Evolutionary conservation across 2,113 vertebrate genomes (phyloP).

Genomic region (Syngnathoides biaculeatus): DNA sequence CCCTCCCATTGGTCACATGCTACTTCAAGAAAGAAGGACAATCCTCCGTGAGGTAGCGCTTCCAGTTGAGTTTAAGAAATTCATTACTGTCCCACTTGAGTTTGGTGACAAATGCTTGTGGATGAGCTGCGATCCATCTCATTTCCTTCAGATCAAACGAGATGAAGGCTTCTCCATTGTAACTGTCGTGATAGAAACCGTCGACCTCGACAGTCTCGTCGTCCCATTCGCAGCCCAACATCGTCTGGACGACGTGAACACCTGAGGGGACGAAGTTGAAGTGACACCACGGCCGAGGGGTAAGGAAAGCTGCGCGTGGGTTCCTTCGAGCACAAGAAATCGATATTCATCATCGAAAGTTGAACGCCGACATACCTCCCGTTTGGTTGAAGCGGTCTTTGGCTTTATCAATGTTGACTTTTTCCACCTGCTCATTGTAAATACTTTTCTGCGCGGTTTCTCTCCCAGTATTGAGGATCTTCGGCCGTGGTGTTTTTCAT

Average conservation of each 20-base stretch:
- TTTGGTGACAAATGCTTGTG: background rate
- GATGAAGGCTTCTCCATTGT: conserved; percentile 53
- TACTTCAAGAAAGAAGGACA: no score
- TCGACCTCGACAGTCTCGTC: accelerated
- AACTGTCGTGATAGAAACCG: accelerated
- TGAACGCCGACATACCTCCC: conserved; percentile 45
- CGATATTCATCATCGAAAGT: no score
- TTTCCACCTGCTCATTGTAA: accelerated
- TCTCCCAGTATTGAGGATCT: conserved; percentile 4
- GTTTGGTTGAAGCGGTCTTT: conserved; percentile 47
- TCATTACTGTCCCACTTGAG: background rate
- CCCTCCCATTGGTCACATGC: no score
- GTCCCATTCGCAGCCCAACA: conserved; percentile 38
- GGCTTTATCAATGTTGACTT: background rate
- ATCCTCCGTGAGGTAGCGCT: no score
- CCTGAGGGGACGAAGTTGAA: conserved; percentile 25
- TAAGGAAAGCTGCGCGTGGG: background rate
- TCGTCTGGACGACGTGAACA: accelerated
- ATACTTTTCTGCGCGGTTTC: accelerated
- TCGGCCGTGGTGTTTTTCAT: background rate
- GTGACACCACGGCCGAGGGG: background rate
- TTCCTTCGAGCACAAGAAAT: no score
- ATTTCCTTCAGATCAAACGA: no score
- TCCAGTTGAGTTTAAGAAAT: no score
- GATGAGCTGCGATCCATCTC: no score